Evolutionary conservation across 2,797 vertebrate genomes (phyloP), one percentile per base, ranked within the genome.

Genomic region (Schizopygopsis malacanthus): DNA sequence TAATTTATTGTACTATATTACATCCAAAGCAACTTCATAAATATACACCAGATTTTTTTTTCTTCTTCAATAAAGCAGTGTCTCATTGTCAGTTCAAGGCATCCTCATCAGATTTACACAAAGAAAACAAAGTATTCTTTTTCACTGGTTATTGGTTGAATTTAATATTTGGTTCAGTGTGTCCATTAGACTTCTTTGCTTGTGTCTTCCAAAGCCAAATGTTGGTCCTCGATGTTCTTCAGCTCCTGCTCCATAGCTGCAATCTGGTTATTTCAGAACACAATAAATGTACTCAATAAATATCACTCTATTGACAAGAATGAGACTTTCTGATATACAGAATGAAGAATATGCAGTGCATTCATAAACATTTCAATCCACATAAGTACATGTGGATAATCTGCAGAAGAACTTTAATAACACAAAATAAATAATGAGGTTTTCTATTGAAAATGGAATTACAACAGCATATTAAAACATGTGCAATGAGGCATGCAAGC

Each of bases 151-250:
- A n/a, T 54, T 39, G 45, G 7, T 22, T 70, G 9, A 12, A 25
- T 33, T 45, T 13, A 20, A 10, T 33, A 28, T 52, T 61, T 65
- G 4, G 33, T 25, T 13, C 22, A 20, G 18, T 10, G 20, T 63
- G 39, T 70, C 65, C 50, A 25, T 47, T 47, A 41, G 88, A 43
- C 84, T 28, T 87, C 41, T 18, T 79, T 59, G 75, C 54, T 81
- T 72, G 22, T 61, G 82, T 75, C 47, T 39, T 91, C 85, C 80
- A 95, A 87, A 65, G 86, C 47, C 16, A 72, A 82, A 69, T 95
- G 90, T 85, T 95, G 94, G 1, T 94, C 92, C 81, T 95, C 93
- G 6, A 92, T 92, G 76, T 85, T 92, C 88, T 91, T 90, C 86
- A 95, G 50, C 7, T 96, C 94, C 81, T 92, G 90, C 88, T 94